Evolutionary conservation across 2,113 vertebrate species (phyloP).

Genomic region (Aldabrachelys gigantea): DNA sequence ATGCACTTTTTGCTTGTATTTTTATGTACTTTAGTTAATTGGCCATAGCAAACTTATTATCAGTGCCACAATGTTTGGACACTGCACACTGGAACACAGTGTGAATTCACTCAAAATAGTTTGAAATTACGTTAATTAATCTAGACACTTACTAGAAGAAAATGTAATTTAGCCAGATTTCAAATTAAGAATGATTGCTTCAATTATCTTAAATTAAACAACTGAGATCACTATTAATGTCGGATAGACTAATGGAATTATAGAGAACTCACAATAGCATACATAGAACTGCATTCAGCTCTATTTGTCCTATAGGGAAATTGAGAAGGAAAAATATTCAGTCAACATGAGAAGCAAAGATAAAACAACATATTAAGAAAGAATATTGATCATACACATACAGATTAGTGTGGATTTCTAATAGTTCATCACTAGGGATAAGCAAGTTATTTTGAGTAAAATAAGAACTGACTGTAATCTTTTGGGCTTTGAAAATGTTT

Average conservation of each 20-base stretch:
- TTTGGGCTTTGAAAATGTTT: neutral
- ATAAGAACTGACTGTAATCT: neutral
- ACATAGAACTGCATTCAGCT: constrained; percentile 4
- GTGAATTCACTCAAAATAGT: neutral
- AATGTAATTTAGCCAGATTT: neutral
- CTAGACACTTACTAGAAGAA: neutral
- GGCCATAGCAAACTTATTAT: neutral
- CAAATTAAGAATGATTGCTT: constrained; percentile 26
- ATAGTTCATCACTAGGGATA: neutral
- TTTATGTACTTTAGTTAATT: neutral
- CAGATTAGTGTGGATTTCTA: neutral
- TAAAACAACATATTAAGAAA: neutral
- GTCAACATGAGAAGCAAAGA: neutral
- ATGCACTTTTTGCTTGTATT: rapidly evolving
- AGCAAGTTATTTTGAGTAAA: neutral
- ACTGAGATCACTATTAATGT: constrained; percentile 48
- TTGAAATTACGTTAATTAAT: neutral
- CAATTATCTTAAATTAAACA: constrained; percentile 46
- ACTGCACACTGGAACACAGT: neutral
- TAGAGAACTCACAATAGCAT: constrained; percentile 19
- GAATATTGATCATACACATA: neutral
- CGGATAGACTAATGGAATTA: constrained; percentile 45
- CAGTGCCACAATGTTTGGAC: neutral
- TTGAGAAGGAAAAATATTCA: neutral
- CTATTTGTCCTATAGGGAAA: neutral